Evolutionary conservation across 2,888 invertebrate genomes (phyloP), one percentile per base, ranked within the genome.

Genomic region (Neoaliturus tenellus): DNA sequence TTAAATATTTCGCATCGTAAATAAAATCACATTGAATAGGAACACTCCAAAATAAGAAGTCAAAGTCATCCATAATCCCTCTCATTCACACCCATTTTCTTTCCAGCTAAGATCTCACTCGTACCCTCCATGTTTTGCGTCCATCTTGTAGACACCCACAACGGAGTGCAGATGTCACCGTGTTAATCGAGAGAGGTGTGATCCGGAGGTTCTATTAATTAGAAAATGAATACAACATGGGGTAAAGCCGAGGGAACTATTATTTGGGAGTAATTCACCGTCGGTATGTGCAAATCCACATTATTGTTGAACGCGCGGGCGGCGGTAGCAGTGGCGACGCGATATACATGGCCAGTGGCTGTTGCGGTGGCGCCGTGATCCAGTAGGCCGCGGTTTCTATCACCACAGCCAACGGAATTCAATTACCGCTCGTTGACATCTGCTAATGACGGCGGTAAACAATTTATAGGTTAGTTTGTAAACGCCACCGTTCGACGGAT

Each of bases 381-480:
- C 44, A 75, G 48, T 28, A 3, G 48, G 39, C 71, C 6, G 39
- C n/a, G 71, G 39, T 14, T 4, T 3, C 73, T 44, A 75, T 39
- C 73, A 8, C 73, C 78, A 78, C 55, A 55, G 78, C n/a, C 48
- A 20, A 33, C 33, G 20, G 78, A 55, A 78, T 78, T 78, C 78
- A 78, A 78, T 78, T 78, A 51, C 78, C n/a, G 5, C 28, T 20
- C 55, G 78, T 55, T 78, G 78, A 78, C 78, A 78, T 48, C 55
- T 55, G 73, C 78, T 78, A 78, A 78, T 78, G 78, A 78, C 78
- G 20, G 17, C 28, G 55, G 78, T 78, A 51, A 78, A 78, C 78
- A 78, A 78, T 78, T 78, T 78, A 78, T 78, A 78, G 55, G 78
- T 78, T 78, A 78, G 78, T 78, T 78, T 51, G 78, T 78, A 51